Evolutionary conservation across 2,113 vertebrate genomes (phyloP), one percentile per base, ranked within the genome.

Genomic region (Phalacrocorax aristotelis): DNA sequence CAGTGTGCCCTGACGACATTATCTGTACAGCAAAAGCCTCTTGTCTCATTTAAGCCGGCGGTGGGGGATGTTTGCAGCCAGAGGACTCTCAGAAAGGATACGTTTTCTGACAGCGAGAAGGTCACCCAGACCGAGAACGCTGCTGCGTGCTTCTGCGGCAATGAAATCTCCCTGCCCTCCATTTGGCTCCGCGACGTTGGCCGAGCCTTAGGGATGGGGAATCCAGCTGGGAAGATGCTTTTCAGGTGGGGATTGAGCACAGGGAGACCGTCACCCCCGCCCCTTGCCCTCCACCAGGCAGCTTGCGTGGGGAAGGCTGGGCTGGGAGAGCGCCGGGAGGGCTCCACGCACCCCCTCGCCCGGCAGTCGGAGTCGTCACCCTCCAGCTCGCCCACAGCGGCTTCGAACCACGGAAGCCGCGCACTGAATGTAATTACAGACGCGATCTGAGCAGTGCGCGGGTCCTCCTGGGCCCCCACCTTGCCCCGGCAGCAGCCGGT

Each of bases 101-200:
- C 36, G 36, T 96, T 97, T 97, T 92, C 97, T 93, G 96, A 92
- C 96, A 93, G 93, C 2, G n/a, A 96, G 96, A 96, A 97, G 97
- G 97, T 98, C 95, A 91, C 68, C 66, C 21, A 21, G 87, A 84
- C 72, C 27, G n/a, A 93, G 82, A 42, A 64, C 77, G 12, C 87
- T 80, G 95, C 93, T 75, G 58, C 29, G 57, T 60, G 95, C 87
- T 83, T 69, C 5, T 54, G 94, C 65, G 2, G 15, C 92, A 68
- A 22, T 4, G 18, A 93, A 85, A 93, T 77, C 95, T 80, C 91
- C 89, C 7, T 38, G 83, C 85, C 83, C 87, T 90, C 57, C 36
- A 36, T 89, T 81, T 32, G 13, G 61, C 96, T 16, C 7, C 42
- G 13, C 11, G 58, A 44, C 46, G 75, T 66, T 38, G 79, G 82